phyloP scores from a whole-genome alignment of 1,140 invertebrate genomes.

The Heliothis subflexa region DNA sequence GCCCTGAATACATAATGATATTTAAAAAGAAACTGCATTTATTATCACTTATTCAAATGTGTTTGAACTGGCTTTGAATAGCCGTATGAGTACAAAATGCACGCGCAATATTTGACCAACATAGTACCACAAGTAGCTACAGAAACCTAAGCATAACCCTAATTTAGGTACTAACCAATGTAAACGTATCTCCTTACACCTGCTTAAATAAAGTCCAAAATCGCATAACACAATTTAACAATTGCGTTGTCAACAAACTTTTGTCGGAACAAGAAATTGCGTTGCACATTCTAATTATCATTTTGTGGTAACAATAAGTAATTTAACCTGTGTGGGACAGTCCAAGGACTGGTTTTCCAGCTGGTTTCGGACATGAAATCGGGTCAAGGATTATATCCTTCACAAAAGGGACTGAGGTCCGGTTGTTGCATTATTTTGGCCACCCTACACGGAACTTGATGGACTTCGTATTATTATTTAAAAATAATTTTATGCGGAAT shows the following conservation, averaged over 20 bases:
- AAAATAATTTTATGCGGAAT: slow-evolving; percentile 31
- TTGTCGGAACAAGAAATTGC: slow-evolving; percentile 36
- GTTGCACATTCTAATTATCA: slow-evolving; percentile 42
- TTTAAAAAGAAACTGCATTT: neutral
- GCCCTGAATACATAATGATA: too few relatives aligned
- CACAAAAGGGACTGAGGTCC: slow-evolving; percentile 55
- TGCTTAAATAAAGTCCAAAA: neutral
- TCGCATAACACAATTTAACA: slow-evolving; percentile 16
- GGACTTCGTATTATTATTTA: slow-evolving; percentile 30
- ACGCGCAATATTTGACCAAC: slow-evolving; percentile 15
- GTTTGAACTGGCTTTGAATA: too few relatives aligned
- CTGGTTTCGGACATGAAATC: slow-evolving; percentile 52
- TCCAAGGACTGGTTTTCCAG: slow-evolving; percentile 48
- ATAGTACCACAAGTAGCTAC: neutral
- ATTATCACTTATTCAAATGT: neutral
- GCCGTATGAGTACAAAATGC: slow-evolving; percentile 4
- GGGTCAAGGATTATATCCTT: slow-evolving; percentile 71
- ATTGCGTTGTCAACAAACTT: slow-evolving; percentile 34
- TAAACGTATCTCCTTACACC: neutral
- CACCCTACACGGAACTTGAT: slow-evolving; percentile 64
- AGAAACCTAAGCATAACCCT: slow-evolving; percentile 20
- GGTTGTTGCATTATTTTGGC: slow-evolving; percentile 56
- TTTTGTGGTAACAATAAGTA: slow-evolving; percentile 60
- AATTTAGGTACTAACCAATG: neutral
- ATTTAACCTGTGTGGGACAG: slow-evolving; percentile 68